A percentile compares a stretch with the other conserved stretches of the same genome.
These are phyloP conservation scores for Rousettus madagascariensis DNA, from an alignment of 2,797 vertebrate genomes.

Conservation along the genomic window DNA sequence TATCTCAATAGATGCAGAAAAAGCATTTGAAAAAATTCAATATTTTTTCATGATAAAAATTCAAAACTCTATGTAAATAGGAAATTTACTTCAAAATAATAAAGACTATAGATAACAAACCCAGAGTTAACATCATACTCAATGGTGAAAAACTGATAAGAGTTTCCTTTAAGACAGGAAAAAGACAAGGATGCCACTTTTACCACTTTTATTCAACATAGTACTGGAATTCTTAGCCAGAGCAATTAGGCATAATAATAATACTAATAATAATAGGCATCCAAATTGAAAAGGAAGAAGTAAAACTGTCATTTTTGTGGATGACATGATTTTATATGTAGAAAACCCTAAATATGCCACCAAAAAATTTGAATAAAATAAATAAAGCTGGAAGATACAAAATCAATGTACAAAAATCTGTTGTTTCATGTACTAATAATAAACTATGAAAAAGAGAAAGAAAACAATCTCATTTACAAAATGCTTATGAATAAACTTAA, in stretches of 20 bases:
- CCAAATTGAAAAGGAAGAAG: not conserved
- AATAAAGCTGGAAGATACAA: not conserved
- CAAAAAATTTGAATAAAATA: not conserved
- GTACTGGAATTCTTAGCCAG: not conserved
- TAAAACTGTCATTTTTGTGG: not conserved
- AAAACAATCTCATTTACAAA: not conserved
- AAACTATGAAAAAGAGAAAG: not conserved
- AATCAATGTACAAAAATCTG: not conserved
- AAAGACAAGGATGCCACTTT: not conserved
- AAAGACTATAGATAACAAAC: too few relatives aligned
- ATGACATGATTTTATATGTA: not conserved
- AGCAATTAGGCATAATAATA: not conserved
- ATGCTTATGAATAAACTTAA: not conserved
- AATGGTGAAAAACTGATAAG: too few relatives aligned
- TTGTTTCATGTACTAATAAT: not conserved
- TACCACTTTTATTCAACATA: not conserved
- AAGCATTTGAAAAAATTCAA: too few relatives aligned
- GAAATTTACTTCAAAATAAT: too few relatives aligned
- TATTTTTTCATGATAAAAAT: too few relatives aligned
- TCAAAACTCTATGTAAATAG: too few relatives aligned
- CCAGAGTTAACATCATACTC: too few relatives aligned
- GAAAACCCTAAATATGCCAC: not conserved
- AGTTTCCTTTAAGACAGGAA: not conserved
- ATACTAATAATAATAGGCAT: not conserved
- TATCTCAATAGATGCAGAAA: too few relatives aligned